These are phyloP conservation scores for Pygocentrus nattereri DNA, from an alignment of 2,797 vertebrate genomes.

Conservation along the genomic window DNA sequence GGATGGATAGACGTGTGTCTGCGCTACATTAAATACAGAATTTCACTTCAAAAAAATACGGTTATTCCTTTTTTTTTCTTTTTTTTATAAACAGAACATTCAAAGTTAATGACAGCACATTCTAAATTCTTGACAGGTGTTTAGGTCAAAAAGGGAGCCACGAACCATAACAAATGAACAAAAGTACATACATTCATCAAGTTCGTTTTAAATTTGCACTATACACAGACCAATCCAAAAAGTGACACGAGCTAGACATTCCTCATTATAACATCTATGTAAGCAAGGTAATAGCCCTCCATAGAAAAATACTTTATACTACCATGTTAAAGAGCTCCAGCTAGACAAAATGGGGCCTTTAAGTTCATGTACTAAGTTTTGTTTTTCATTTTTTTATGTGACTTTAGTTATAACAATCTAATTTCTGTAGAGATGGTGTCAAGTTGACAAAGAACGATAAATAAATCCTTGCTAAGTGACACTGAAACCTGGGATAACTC, in stretches of 20 bases:
- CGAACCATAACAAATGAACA: conserved; percentile 46
- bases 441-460: conserved; percentile 45
- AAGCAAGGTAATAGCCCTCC: conserved; percentile 46
- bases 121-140: conserved; percentile 37
- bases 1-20: conserved; percentile 13
- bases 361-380: conserved; percentile 34
- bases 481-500: conserved; percentile 27
- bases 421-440: conserved; percentile 45
- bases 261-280: conserved; percentile 48
- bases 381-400: conserved; percentile 25
- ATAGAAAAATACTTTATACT: conserved; percentile 59
- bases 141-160: conserved; percentile 33
- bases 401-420: conserved; percentile 54
- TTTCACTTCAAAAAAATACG: conserved; percentile 29
- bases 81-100: conserved; percentile 5
- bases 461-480: conserved; percentile 55
- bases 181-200: conserved; percentile 61
- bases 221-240: conserved; percentile 50
- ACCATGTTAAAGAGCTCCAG: conserved; percentile 47
- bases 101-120: conserved; percentile 26
- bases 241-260: conserved; percentile 48
- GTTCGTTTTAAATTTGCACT: conserved; percentile 53
- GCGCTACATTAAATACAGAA: conserved; percentile 27
- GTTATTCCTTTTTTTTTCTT: conserved; percentile 18
- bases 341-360: conserved; percentile 48